phyloP scores from a whole-genome alignment of 2,888 invertebrate species.

The Micoletzkya japonica region DNA sequence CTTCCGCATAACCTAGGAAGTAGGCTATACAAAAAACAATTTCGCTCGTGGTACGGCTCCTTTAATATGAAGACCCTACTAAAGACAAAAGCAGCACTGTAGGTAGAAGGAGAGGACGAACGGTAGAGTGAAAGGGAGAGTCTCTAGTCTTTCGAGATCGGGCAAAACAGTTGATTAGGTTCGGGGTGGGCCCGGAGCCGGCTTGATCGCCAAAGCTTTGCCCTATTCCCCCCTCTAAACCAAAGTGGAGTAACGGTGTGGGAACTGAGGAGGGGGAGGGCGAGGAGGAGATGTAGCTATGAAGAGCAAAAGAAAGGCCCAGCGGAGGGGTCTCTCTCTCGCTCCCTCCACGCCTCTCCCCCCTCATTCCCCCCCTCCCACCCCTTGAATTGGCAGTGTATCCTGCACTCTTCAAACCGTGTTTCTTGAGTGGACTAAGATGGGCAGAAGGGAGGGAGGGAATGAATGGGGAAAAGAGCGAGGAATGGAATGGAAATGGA shows the following conservation, averaged over 20 bases:
- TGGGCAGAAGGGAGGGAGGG: constrained; percentile 1
- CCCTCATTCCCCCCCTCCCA: no score
- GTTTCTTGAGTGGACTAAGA: constrained; percentile 29
- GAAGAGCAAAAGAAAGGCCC: neutral
- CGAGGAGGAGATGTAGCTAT: neutral
- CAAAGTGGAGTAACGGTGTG: neutral
- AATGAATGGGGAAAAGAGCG: neutral
- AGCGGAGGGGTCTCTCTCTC: no score
- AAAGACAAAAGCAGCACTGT: neutral
- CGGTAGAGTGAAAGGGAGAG: constrained; percentile 1
- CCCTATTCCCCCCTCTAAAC: no score
- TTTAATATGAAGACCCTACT: no score
- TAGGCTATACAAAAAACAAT: no score
- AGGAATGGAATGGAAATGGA: neutral
- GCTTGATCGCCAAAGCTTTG: no score
- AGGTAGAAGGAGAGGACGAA: neutral
- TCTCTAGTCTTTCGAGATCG: neutral
- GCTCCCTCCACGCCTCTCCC: no score
- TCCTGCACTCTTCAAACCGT: constrained; percentile 29
- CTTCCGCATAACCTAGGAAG: no score
- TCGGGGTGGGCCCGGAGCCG: no score
- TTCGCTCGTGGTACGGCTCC: no score
- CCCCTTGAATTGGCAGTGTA: constrained; percentile 28
- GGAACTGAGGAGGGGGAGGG: neutral
- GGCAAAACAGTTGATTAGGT: no score